phyloP scores from a whole-genome alignment of 1,140 invertebrate species.

The Drosophila ananassae region DNA sequence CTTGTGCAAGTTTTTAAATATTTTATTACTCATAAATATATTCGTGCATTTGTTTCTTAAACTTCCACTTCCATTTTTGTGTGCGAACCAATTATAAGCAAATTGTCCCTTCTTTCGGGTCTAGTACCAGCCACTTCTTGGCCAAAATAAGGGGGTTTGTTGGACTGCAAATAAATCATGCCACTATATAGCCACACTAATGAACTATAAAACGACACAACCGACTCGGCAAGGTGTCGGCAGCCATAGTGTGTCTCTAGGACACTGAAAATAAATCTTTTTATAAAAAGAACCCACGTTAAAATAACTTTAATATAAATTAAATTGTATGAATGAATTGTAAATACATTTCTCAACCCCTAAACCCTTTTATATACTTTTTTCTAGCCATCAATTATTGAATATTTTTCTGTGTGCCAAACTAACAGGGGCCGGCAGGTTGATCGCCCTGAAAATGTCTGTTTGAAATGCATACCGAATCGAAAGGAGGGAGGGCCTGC shows the following conservation, averaged over 20 bases:
- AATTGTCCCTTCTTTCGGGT: constrained; percentile 5
- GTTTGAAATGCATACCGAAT: constrained; percentile 47
- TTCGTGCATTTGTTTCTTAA: neutral
- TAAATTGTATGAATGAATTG: no score
- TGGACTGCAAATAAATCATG: constrained; percentile 66
- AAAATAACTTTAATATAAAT: neutral
- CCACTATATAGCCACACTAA: constrained; percentile 68
- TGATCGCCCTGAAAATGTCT: constrained; percentile 47
- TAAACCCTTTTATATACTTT: neutral
- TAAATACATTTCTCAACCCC: no score
- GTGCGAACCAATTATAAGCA: constrained; percentile 23
- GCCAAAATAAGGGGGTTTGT: constrained; percentile 1
- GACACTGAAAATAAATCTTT: neutral
- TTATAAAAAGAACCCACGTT: neutral
- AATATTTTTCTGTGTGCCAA: constrained; percentile 1
- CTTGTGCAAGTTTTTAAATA: constrained; percentile 1
- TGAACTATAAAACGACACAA: constrained; percentile 67
- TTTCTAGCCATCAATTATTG: neutral
- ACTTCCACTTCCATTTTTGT: neutral
- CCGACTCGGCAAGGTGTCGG: constrained; percentile 42
- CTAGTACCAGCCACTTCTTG: neutral
- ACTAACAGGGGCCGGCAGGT: constrained; percentile 24
- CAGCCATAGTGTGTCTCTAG: constrained; percentile 13
- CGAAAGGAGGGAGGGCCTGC: constrained; percentile 19
- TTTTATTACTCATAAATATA: constrained; percentile 11